Conservation (phyloP, 1,140 invertebrate genomes). For the Oncopodura yosiiana region DNA sequence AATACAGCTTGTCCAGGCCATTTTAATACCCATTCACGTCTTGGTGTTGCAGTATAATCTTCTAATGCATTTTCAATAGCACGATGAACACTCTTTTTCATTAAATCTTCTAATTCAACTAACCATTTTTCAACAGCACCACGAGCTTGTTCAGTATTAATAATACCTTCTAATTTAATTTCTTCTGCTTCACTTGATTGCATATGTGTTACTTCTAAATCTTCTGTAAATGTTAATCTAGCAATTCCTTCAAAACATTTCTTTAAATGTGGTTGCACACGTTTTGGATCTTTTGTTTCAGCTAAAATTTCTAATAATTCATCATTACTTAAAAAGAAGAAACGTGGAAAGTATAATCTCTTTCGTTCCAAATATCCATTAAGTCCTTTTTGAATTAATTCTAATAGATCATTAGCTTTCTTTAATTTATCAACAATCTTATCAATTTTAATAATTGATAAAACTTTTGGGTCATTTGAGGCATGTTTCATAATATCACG, state of each 20-base stretch:
- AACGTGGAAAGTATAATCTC: conserved; percentile 82
- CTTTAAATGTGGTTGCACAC: conserved; percentile 95
- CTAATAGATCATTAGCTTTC: conserved; percentile 75
- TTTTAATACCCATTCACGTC: conserved; percentile 70
- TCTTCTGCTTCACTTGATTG: conserved; percentile 79
- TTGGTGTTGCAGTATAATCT: conserved; percentile 54
- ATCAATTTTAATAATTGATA: conserved; percentile 78
- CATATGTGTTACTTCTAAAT: conserved; percentile 80
- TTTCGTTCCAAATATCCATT: conserved; percentile 95
- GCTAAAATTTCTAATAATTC: conserved; percentile 91
- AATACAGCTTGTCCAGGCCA: conserved; percentile 86
- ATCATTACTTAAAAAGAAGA: conserved; percentile 96
- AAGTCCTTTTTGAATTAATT: conserved; percentile 82
- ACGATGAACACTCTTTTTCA: conserved; percentile 79
- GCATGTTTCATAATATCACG: conserved; percentile 86
- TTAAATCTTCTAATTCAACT: conserved; percentile 74
- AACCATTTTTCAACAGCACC: conserved; percentile 97
- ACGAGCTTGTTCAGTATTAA: conserved; percentile 76
- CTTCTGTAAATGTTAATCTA: conserved; percentile 71
- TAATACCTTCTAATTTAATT: conserved; percentile 62
- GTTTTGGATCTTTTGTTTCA: conserved; percentile 90
- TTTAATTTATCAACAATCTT: conserved; percentile 84
- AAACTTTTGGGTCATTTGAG: conserved; percentile 63
- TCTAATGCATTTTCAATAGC: conserved; percentile 47
- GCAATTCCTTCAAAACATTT: conserved; percentile 94